Base-by-base conservation (phyloP, 23 tunicate genomes). In the Oikopleura vanhoeffeni region DNA sequence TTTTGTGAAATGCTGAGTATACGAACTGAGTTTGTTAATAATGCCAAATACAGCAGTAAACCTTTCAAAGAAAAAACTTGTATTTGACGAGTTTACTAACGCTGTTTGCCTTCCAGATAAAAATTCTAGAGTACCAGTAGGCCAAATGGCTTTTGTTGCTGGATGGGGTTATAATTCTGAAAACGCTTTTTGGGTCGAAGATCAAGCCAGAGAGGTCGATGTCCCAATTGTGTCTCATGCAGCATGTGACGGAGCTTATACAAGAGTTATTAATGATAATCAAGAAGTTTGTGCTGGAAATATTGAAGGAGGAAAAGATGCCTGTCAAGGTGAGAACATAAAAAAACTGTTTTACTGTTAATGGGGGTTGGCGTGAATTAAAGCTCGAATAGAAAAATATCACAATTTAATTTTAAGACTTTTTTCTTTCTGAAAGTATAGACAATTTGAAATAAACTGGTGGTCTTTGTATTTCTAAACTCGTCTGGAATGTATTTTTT, bases 261-360 rank as follows among this genome's bases (percentile, higher is more conserved):
- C 39, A 0, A 60, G 83, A 35, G 40, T 67, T 18, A 60, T 84
- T 76, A 85, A 87, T 39, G 76, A 84, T 1, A 39, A 18, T 8
- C 40, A 41, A 0, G 87, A 87, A 90, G 57, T 89, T 41, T 92
- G 97, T 76, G 97, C 97, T 60, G 97, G 97, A 0, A 85, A 85
- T 40, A 41, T 0, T 38, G 84, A 79, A 34, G 97, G 92, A 0
- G 90, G 88, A 79, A 89, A 83, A 83, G 60, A 18, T 49, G 60
- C 18, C 18, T 49, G 18, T 8, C 8, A 8, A 8, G 8, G 60
- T 8, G 60, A 49, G 60, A n/a, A n/a, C n/a, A n/a, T n/a, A n/a
- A 89, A 76, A 91, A 91, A 87, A 83, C 0, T 40, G 35, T 38
- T 27, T 0, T 41, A 24, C 41, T 24, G 39, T 24, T 40, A 24